Evolutionary conservation across 2,797 vertebrate species (phyloP).

Genomic region (Tokudaia muenninki): DNA sequence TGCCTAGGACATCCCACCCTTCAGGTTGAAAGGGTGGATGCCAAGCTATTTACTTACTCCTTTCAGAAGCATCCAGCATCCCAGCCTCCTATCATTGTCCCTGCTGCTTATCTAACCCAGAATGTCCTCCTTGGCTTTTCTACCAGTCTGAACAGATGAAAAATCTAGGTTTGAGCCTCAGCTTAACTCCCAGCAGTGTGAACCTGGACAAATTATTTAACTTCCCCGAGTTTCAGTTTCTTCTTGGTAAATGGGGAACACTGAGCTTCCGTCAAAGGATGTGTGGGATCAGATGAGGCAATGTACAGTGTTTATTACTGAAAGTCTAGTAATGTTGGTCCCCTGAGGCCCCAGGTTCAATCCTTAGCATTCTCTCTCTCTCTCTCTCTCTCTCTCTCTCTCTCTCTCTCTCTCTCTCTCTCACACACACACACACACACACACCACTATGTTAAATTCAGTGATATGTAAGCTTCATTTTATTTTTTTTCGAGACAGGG

Average conservation of each 20-base stretch:
- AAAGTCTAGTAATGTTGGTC: neutral
- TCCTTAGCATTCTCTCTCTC: too few species aligned
- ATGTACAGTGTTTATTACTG: neutral
- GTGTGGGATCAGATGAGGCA: constrained; percentile 29
- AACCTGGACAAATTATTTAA: constrained; percentile 39
- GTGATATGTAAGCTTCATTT: neutral
- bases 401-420: too few species aligned
- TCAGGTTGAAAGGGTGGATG: neutral
- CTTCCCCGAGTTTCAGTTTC: constrained; percentile 29
- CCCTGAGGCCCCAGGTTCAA: neutral
- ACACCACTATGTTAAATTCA: neutral
- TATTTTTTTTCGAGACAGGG: neutral
- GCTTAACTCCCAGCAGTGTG: neutral
- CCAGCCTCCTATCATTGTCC: neutral
- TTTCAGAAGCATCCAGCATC: constrained; percentile 24
- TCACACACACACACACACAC: neutral
- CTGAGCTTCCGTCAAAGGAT: neutral
- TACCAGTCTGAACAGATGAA: constrained; percentile 1
- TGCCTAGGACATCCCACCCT: constrained; percentile 56
- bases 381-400: too few species aligned
- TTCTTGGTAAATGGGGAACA: neutral
- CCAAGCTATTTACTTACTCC: neutral
- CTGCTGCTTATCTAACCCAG: neutral
- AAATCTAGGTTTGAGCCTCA: constrained; percentile 37
- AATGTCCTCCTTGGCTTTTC: constrained; percentile 6